Base-by-base conservation (phyloP, 1,140 invertebrate genomes). In the Drusus annulatus region DNA sequence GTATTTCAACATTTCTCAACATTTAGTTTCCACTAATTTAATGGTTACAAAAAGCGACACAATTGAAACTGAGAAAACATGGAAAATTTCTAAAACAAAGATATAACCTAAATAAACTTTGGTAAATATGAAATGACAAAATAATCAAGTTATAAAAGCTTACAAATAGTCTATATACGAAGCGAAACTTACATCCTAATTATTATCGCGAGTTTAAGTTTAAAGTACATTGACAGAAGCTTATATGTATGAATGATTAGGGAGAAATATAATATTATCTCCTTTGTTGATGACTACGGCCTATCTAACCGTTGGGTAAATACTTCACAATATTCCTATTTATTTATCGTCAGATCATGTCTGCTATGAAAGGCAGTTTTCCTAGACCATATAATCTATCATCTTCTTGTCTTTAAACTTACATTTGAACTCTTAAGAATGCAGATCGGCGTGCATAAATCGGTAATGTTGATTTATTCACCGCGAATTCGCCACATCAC, bases 281-380 rank as follows among this genome's bases (percentile, higher is more conserved):
- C 21, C 54, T 56, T 17, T 19, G 54, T 56, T 45, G 36, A 45
- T 45, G 36, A 13, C 36, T 45, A 60, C 56, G 56, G 56, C 56
- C 23, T 23, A 8, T 56, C 19, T 60, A 60, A 21, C 56, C 23
- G 23, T 60, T 23, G 23, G 19, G 23, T 60, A 23, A 21, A 23
- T 60, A 60, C n/a, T 1, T 60, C 23, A 60, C 56, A 60, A 21
- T 60, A 60, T 31, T 31, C 8, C 28, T 65, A 65, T 36, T 45
- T 45, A 45, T 45, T 45, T 45, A 45, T 65, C 45, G 65, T 69
- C 65, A 69, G 65, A 69, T 50, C 65, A 50, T 69, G 65, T 69
- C 65, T 69, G 65, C 65, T 69, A 69, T 69, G 17, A 45, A 69
- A 69, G 65, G 65, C 65, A 69, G 36, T 69, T 69, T 50, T 50